Base-by-base conservation (phyloP, 1,140 invertebrate genomes). In the Mercenaria mercenaria region DNA sequence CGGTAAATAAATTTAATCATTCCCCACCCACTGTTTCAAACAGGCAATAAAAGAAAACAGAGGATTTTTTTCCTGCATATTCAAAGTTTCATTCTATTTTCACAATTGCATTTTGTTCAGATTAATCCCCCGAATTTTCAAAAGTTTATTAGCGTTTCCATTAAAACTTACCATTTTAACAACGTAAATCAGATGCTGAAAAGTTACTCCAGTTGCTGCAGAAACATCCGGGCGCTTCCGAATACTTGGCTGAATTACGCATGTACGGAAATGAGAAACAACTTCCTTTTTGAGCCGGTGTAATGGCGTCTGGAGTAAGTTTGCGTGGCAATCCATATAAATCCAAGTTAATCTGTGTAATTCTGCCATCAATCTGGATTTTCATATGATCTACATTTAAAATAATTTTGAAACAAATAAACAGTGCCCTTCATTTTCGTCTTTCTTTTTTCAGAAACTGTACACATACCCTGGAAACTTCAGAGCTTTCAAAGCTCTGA, bases 381-480 rank as follows among this genome's bases (percentile, higher is more conserved):
- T 67, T 23, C 39, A 26, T 15, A 69, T 15, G 11, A 52, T 23
- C 50, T n/a, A 26, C 26, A 39, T 37, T 90, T 39, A 29, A 85
- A 11, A 13, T 52, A 37, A 20, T 26, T 69, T 72, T 29, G 8
- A 6, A 26, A n/a, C n/a, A n/a, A n/a, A n/a, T n/a, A n/a, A 37
- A 10, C n/a, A 52, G 6, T 52, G 18, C 29, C 29, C 20, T 18
- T 56, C 13, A 47, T 32, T 29, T 11, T 43, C n/a, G 1, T 80
- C 79, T 83, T 79, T 90, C 93, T 86, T 41, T 95, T 97, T 97
- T 52, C 97, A 99, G 98, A 99, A 98, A 95, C 97, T 99, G 94
- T 99, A 99, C 97, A 99, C 98, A 94, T 99, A 99, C 97, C 98
- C 98, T 92, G 98, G 98, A 96, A 99, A 99, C 97, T 99, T 99